Percentiles rank a stretch among this genome's conserved stretches.
Conservation (phyloP, 2,113 vertebrate genomes). For the Erythrocebus patas region DNA sequence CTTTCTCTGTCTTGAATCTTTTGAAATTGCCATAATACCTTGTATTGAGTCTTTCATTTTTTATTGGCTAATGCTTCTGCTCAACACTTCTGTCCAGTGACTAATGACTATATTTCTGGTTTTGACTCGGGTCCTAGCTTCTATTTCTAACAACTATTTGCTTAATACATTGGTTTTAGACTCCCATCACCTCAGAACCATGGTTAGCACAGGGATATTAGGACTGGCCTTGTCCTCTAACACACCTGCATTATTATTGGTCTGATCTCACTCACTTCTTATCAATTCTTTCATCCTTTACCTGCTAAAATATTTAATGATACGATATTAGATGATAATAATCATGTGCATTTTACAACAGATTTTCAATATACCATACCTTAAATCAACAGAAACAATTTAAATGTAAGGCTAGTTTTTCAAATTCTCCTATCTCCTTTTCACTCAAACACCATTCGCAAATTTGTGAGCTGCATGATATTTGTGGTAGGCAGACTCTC, state of each 20-base stretch:
- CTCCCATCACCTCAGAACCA: neutral
- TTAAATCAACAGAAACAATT: neutral
- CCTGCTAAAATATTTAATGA: constrained; percentile 4
- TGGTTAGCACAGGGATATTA: neutral
- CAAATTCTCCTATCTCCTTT: too few species aligned
- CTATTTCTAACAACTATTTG: neutral
- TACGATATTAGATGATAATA: neutral
- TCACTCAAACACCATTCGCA: too few species aligned
- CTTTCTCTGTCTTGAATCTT: neutral
- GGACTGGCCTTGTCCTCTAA: neutral
- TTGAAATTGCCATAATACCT: neutral
- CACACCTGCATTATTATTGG: neutral
- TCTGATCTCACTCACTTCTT: neutral
- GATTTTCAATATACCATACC: neutral
- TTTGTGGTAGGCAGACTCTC: neutral
- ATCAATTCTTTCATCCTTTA: neutral
- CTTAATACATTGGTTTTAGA: neutral
- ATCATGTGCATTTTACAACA: neutral
- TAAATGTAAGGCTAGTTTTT: too few species aligned
- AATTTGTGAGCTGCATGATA: neutral
- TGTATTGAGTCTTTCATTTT: neutral
- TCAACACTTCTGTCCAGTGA: neutral
- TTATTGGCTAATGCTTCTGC: neutral
- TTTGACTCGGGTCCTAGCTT: neutral
- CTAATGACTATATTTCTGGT: neutral